These are phyloP conservation scores for Sebastes nivosus DNA, from an alignment of 2,797 vertebrate species.

Conservation along the genomic window DNA sequence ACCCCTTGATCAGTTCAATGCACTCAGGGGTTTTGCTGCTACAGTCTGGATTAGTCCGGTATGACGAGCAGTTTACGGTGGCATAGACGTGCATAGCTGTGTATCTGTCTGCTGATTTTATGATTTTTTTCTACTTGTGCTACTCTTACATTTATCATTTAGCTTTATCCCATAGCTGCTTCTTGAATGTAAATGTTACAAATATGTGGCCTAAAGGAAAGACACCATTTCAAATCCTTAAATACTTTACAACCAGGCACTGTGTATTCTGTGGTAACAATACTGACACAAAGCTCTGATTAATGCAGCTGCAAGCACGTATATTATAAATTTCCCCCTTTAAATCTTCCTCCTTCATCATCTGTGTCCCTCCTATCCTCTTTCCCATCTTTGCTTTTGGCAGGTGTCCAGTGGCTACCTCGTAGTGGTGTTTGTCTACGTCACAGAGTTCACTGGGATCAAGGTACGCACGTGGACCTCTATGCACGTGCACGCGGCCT, in stretches of 20 bases:
- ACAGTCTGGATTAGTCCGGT: neutral
- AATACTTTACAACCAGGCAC: neutral
- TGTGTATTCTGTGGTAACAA: neutral
- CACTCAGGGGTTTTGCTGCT: neutral
- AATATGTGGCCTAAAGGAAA: neutral
- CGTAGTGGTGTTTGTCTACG: slow-evolving; percentile 94
- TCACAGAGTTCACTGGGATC: slow-evolving; percentile 92
- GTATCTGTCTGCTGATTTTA: neutral
- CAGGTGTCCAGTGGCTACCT: slow-evolving; percentile 94
- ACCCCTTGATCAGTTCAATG: neutral
- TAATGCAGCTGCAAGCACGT: neutral
- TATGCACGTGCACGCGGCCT: slow-evolving; percentile 93
- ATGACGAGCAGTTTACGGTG: neutral
- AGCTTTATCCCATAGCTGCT: neutral
- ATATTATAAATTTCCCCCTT: neutral
- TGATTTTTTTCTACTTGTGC: neutral
- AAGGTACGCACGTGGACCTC: slow-evolving; percentile 93
- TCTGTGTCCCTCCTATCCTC: neutral
- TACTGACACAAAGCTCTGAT: neutral
- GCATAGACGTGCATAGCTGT: neutral
- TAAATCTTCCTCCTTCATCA: neutral
- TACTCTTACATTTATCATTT: neutral
- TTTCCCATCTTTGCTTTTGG: neutral
- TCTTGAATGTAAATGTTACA: neutral
- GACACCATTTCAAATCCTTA: neutral